Percentiles rank a stretch among this genome's conserved stretches.
Conservation (phyloP, 1,140 invertebrate genomes). For the Apis dorsata region DNA sequence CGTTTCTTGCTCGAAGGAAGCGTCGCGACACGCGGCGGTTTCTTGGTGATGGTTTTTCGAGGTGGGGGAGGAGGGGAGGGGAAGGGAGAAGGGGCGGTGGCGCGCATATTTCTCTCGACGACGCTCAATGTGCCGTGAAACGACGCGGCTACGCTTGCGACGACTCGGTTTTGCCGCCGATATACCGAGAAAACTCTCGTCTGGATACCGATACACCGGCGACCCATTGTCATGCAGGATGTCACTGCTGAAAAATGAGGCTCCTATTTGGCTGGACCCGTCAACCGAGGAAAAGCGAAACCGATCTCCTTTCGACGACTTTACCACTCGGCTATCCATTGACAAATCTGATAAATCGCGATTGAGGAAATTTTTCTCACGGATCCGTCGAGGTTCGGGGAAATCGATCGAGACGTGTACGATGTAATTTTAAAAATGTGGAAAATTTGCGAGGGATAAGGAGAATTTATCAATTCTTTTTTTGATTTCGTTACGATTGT, state of each 20-base stretch:
- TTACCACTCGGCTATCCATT: too few relatives aligned
- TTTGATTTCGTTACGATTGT: too few relatives aligned
- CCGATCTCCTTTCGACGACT: background rate
- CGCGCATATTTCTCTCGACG: conserved; percentile 18
- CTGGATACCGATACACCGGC: conserved; percentile 21
- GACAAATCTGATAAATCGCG: background rate
- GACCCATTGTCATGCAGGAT: conserved; percentile 56
- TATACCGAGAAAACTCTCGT: conserved; percentile 32
- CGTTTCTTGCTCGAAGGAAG: background rate
- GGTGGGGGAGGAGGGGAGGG: background rate
- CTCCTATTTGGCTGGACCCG: background rate
- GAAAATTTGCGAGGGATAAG: too few relatives aligned
- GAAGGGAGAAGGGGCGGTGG: background rate
- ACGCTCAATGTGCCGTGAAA: conserved; percentile 60
- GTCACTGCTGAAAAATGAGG: conserved; percentile 48
- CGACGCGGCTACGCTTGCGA: conserved; percentile 29
- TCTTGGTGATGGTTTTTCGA: conserved; percentile 10
- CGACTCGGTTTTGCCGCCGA: conserved; percentile 31
- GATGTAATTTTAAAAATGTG: too few relatives aligned
- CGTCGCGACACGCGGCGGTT: background rate
- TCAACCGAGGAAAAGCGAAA: conserved; percentile 10
- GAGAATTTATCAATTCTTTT: too few relatives aligned
- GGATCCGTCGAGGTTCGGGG: too few relatives aligned
- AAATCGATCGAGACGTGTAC: too few relatives aligned
- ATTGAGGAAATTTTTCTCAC: background rate